Conservation (phyloP, 2,888 invertebrate genomes). For the Melitaea athalia region DNA sequence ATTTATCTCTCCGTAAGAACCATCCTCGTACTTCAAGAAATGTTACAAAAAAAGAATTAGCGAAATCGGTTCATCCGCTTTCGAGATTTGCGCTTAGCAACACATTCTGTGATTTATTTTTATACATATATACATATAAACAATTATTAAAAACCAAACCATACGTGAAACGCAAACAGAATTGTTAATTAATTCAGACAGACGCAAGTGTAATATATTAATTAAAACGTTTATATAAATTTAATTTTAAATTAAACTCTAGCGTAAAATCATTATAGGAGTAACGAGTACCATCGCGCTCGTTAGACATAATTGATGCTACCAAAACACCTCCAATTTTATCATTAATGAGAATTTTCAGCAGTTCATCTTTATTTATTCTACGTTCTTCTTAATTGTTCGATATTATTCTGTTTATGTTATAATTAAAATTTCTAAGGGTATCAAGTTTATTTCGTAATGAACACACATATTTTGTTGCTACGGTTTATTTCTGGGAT, state of each 20-base stretch:
- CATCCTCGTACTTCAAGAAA: too few species aligned
- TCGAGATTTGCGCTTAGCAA: too few species aligned
- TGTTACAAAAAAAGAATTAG: too few species aligned
- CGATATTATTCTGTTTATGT: constrained; percentile 3
- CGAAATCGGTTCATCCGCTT: too few species aligned
- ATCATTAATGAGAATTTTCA: constrained; percentile 16
- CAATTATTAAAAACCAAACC: too few species aligned
- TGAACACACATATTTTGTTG: constrained; percentile 1
- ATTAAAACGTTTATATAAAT: background rate
- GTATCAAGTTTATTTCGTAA: constrained; percentile 4
- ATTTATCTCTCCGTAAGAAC: too few species aligned
- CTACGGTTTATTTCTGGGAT: background rate
- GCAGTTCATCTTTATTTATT: constrained; percentile 13
- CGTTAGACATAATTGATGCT: constrained; percentile 33
- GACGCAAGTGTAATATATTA: background rate
- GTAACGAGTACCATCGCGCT: constrained; percentile 22
- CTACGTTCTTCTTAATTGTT: constrained; percentile 12
- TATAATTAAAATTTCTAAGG: constrained; percentile 1
- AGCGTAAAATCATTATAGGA: constrained; percentile 25
- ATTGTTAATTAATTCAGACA: constrained; percentile 1
- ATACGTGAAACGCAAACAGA: background rate
- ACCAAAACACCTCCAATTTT: constrained; percentile 27
- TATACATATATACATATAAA: too few species aligned
- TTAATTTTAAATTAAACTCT: background rate
- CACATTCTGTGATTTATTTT: too few species aligned